Conservation (phyloP, 2,888 invertebrate genomes). For the Sussaba pulchella region DNA sequence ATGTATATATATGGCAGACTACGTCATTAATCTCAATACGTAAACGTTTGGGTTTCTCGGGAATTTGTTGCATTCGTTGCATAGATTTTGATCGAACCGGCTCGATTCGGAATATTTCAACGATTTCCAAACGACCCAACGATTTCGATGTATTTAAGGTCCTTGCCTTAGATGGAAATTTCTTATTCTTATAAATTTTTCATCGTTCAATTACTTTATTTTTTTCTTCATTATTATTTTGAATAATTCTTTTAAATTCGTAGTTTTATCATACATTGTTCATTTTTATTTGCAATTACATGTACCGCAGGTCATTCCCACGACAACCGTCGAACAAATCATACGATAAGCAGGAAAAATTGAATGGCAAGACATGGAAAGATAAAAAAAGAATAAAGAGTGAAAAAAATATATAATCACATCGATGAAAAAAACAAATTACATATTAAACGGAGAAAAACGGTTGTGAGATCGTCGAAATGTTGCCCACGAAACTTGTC, state of each 20-base stretch:
- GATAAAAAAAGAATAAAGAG: too few relatives aligned
- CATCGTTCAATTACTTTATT: too few relatives aligned
- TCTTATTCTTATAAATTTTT: too few relatives aligned
- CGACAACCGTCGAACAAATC: too few relatives aligned
- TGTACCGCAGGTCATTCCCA: too few relatives aligned
- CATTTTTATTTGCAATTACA: too few relatives aligned
- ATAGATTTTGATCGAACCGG: conserved; percentile 34
- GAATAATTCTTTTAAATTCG: too few relatives aligned
- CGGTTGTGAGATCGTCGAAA: not conserved
- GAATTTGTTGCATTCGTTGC: conserved; percentile 30
- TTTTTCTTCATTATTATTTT: too few relatives aligned
- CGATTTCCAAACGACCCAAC: conserved; percentile 40
- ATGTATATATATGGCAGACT: not conserved
- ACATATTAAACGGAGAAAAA: conserved; percentile 7
- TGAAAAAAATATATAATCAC: not conserved
- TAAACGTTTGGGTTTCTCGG: conserved; percentile 35
- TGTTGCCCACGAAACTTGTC: conserved; percentile 2
- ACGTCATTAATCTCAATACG: conserved; percentile 57
- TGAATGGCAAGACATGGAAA: too few relatives aligned
- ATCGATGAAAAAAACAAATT: not conserved
- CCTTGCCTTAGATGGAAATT: not conserved
- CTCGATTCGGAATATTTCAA: conserved; percentile 27
- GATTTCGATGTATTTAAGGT: not conserved
- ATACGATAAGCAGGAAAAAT: too few relatives aligned
- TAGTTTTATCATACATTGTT: too few relatives aligned